These are phyloP conservation scores for Plotosus lineatus DNA, from an alignment of 2,113 vertebrate species.

Conservation along the genomic window DNA sequence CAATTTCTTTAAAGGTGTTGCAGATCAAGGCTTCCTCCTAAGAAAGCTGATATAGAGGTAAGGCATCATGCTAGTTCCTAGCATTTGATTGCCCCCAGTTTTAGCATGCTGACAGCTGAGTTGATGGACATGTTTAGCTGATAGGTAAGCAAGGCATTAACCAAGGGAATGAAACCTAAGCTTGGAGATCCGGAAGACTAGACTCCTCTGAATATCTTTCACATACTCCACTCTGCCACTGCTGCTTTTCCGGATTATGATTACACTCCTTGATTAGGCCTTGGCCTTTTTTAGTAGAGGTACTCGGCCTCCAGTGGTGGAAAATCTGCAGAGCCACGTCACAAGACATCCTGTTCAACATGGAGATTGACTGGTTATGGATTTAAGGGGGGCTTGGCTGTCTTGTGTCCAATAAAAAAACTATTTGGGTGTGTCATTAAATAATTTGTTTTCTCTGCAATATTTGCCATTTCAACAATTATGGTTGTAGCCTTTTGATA, in stretches of 20 bases:
- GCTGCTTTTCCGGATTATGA: slow-evolving; percentile 57
- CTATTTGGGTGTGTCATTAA: neutral
- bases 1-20: slow-evolving; percentile 38
- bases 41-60: slow-evolving; percentile 61
- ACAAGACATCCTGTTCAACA: slow-evolving; percentile 54
- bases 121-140: slow-evolving; percentile 72
- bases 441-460: neutral
- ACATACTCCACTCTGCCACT: slow-evolving; percentile 32
- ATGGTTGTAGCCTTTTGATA: neutral
- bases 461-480: neutral
- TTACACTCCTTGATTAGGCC: slow-evolving; percentile 68
- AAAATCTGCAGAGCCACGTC: slow-evolving; percentile 29
- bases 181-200: slow-evolving; percentile 62
- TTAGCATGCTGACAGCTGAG: slow-evolving; percentile 72
- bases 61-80: slow-evolving; percentile 60
- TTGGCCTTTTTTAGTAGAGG: slow-evolving; percentile 68
- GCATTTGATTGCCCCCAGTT: slow-evolving; percentile 70
- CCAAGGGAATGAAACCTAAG: slow-evolving; percentile 64
- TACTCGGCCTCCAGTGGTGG: slow-evolving; percentile 38
- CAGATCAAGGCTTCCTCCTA: slow-evolving; percentile 47
- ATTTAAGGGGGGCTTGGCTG: too few species aligned
- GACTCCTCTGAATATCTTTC: slow-evolving; percentile 65
- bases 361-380: slow-evolving; percentile 39
- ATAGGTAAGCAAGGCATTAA: slow-evolving; percentile 60
- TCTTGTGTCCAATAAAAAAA: neutral